Base-by-base conservation (phyloP, 1,140 invertebrate genomes). In the Heterodera carotae region DNA sequence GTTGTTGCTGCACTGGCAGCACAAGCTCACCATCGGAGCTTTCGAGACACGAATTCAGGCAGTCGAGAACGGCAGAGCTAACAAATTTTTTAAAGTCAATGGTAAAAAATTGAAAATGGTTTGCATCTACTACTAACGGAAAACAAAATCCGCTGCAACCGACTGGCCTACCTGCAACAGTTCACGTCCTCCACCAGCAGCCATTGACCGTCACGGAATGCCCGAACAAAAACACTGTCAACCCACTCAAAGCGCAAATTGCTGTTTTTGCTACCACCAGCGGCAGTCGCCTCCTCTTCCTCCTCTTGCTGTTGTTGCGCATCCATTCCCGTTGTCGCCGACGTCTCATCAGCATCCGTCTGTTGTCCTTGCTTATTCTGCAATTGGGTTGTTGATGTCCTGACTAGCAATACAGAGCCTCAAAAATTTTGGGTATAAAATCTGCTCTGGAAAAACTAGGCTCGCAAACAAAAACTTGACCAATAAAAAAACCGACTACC, bases 151-250 rank as follows among this genome's bases (percentile, higher is more conserved):
- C 88, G 2, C n/a, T 69, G 60, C 36, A 64, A 33, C 43, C 43
- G 7, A 8, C 2, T 0, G 8, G 33, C 67, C 72, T 80, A 90
- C 89, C 89, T 95, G 88, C 96, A 98, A 33, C 97, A 91, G 90
- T 99, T 99, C 0, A 96, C 96, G 89, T 98, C 95, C 88, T 99
- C 96, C 59, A 99, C 90, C 12, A 98, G 89, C 8, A 98, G 88
- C 96, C 96, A 98, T 53, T 92, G 90, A 8, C 96, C 96, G 83
- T 93, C 90, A 82, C 91, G 89, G 73, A 97, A 89, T 82, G 93
- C 94, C 89, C 94, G 93, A 0, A 99, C 93, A 69, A 99, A 91
- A 48, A 94, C 87, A 71, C 95, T 98, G 89, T 99, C 95, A 15
- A 97, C 91, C 96, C 97, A 99, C 89, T 98, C 94, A 89, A 99